Conservation (phyloP, 2,113 vertebrate species). For the Alosa alosa region DNA sequence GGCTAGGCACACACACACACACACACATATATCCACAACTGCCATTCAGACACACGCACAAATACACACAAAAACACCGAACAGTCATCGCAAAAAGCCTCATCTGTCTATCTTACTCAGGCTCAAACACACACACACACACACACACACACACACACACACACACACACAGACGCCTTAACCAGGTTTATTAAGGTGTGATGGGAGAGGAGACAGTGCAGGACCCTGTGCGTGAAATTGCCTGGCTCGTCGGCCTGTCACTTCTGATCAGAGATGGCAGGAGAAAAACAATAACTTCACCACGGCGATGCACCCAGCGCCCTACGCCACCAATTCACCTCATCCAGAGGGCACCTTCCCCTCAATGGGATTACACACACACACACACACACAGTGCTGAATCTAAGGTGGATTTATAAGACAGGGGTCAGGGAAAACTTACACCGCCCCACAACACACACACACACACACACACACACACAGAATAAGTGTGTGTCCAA, state of each 20-base stretch:
- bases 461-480: too few relatives aligned
- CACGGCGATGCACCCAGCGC: constrained; percentile 19
- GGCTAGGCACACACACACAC: constrained; percentile 23
- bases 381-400: too few relatives aligned
- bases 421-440: background rate
- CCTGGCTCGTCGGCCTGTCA: constrained; percentile 55
- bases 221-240: constrained; percentile 49
- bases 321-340: background rate
- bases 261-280: constrained; percentile 65
- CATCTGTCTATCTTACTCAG: constrained; percentile 37
- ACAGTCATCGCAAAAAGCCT: constrained; percentile 51
- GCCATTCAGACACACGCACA: background rate
- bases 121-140: constrained; percentile 20
- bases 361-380: background rate
- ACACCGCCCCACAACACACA: too few relatives aligned
- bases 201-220: background rate
- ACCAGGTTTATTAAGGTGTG: background rate
- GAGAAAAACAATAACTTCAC: constrained; percentile 67
- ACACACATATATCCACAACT: constrained; percentile 28
- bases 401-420: too few relatives aligned
- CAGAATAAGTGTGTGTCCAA: too few relatives aligned
- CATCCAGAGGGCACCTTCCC: background rate
- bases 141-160: background rate
- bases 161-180: background rate
- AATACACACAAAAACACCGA: constrained; percentile 47